Evolutionary conservation across 1,140 invertebrate genomes (phyloP).

Genomic region (Cardiocondyla obscurior): DNA sequence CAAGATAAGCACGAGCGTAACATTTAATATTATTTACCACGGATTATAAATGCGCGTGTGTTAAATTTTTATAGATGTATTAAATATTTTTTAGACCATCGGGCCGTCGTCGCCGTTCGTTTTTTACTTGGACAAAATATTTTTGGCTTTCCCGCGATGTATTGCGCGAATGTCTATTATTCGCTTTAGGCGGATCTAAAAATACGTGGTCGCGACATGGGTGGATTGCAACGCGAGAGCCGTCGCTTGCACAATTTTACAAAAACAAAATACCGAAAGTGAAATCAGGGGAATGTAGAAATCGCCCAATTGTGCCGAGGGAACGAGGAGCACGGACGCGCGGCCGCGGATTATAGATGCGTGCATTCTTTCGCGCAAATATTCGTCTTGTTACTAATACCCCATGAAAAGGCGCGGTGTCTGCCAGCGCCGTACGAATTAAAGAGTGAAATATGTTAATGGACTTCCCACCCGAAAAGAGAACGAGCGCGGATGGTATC

Average conservation of each 20-base stretch:
- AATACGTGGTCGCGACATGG: neutral
- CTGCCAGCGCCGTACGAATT: constrained; percentile 74
- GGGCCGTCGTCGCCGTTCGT: neutral
- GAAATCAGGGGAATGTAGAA: constrained; percentile 17
- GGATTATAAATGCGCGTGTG: too few relatives aligned
- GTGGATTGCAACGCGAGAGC: neutral
- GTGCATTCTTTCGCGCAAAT: constrained; percentile 12
- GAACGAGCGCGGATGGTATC: constrained; percentile 76
- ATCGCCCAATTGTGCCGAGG: constrained; percentile 1
- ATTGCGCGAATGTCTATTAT: constrained; percentile 19
- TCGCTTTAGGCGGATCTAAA: neutral
- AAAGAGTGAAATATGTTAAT: constrained; percentile 81
- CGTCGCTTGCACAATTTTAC: constrained; percentile 16
- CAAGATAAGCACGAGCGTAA: neutral
- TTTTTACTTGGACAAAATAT: neutral
- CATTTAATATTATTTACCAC: neutral
- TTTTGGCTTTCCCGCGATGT: neutral
- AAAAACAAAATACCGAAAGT: constrained; percentile 24
- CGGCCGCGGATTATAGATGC: neutral
- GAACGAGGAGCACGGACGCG: constrained; percentile 13
- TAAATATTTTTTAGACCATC: neutral
- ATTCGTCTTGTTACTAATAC: constrained; percentile 76
- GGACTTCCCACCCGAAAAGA: constrained; percentile 71
- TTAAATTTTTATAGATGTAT: too few relatives aligned
- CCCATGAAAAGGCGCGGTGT: constrained; percentile 76